These are phyloP conservation scores for Spea hammondii DNA, from an alignment of 2,797 vertebrate species.

Conservation along the genomic window DNA sequence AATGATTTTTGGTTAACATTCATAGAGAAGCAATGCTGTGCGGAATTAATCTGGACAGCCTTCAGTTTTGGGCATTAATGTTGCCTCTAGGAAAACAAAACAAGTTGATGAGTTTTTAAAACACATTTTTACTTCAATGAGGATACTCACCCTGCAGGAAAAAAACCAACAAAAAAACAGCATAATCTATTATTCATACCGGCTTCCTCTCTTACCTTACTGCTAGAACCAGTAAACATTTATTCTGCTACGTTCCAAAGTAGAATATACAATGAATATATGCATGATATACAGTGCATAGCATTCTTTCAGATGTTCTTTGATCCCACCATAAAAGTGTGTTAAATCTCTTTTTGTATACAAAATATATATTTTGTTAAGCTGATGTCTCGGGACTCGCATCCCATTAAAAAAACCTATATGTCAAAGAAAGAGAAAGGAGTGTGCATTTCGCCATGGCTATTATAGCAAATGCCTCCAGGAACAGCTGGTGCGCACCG, in stretches of 20 bases:
- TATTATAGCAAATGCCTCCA: conserved; percentile 30
- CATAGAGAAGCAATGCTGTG: conserved; percentile 10
- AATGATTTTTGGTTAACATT: conserved; percentile 45
- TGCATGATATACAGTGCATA: conserved; percentile 47
- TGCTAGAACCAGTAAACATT: conserved; percentile 55
- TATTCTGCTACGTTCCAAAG: conserved; percentile 52
- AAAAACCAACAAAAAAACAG: conserved; percentile 47
- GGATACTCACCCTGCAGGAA: conserved; percentile 57
- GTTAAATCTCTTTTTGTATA: conserved; percentile 53
- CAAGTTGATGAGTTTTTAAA: conserved; percentile 50
- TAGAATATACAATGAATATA: conserved; percentile 55
- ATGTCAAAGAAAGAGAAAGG: conserved; percentile 9
- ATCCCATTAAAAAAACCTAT: conserved; percentile 35
- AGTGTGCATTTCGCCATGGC: conserved; percentile 1
- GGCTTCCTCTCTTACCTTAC: conserved; percentile 32
- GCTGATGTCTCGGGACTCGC: conserved; percentile 34
- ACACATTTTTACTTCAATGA: conserved; percentile 57
- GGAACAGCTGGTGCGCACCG: conserved; percentile 28
- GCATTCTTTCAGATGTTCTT: conserved; percentile 38
- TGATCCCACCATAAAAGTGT: conserved; percentile 41
- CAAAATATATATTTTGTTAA: conserved; percentile 52
- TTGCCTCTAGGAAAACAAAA: conserved; percentile 41
- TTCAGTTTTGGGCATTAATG: conserved; percentile 38
- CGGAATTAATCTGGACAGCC: conserved; percentile 43
- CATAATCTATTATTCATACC: conserved; percentile 56